Percentiles rank a stretch among this genome's conserved stretches.
Conservation (phyloP, 2,113 vertebrate species). For the Cyprinodon variegatus region DNA sequence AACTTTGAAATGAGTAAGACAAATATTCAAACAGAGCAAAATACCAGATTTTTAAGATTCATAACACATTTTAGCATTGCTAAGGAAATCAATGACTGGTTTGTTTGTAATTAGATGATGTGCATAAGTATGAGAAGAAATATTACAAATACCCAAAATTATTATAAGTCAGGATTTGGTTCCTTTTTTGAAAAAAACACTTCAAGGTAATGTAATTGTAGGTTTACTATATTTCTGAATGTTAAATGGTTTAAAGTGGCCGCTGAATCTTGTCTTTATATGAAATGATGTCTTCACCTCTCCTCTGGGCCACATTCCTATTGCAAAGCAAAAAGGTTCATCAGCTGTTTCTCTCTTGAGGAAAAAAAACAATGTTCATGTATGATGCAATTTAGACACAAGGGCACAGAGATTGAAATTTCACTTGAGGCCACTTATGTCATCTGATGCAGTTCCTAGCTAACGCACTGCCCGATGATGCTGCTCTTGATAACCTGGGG, state of each 20-base stretch:
- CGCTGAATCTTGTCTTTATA: neutral
- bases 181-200: too few species aligned
- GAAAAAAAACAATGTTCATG: constrained; percentile 33
- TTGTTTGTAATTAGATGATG: neutral
- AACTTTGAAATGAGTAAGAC: neutral
- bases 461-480: constrained; percentile 38
- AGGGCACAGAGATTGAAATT: constrained; percentile 64
- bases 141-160: too few species aligned
- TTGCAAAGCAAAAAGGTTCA: constrained; percentile 1
- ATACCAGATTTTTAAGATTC: neutral
- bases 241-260: neutral
- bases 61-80: neutral
- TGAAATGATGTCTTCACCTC: neutral
- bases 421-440: constrained; percentile 58
- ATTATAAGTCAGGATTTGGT: neutral
- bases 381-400: constrained; percentile 65
- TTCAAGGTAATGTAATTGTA: too few species aligned
- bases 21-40: neutral
- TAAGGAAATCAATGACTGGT: neutral
- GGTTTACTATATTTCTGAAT: neutral
- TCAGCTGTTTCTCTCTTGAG: constrained; percentile 44
- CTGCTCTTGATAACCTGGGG: constrained; percentile 36
- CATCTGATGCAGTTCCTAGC: constrained; percentile 46
- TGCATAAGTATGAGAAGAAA: neutral
- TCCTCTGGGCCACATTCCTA: constrained; percentile 9